Percentiles rank a stretch among this genome's conserved stretches.
These are phyloP conservation scores for Lordiphosa fenestrarum DNA, from an alignment of 2,888 invertebrate genomes.

Conservation along the genomic window DNA sequence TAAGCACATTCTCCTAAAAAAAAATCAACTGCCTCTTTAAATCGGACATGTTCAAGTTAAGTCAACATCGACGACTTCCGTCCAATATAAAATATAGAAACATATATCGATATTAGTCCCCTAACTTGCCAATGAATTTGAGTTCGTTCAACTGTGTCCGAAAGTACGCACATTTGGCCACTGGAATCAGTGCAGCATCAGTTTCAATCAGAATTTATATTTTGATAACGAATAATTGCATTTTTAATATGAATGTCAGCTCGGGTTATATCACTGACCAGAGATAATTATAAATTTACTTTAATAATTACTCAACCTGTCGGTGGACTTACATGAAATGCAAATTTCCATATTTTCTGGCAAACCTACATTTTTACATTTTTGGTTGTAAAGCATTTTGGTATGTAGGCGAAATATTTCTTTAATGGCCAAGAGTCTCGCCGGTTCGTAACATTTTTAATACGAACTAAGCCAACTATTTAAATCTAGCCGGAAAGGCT, in stretches of 20 bases:
- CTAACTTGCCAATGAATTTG: too few relatives aligned
- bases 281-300: constrained; percentile 3
- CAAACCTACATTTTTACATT: background rate
- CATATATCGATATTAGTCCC: too few relatives aligned
- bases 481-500: constrained; percentile 17
- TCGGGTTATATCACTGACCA: background rate
- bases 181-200: too few relatives aligned
- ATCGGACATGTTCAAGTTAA: too few relatives aligned
- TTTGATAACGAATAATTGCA: background rate
- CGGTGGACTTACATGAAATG: background rate
- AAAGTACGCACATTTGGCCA: too few relatives aligned
- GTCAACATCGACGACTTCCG: too few relatives aligned
- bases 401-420: constrained; percentile 10
- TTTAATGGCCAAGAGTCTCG: constrained; percentile 16
- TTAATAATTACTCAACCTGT: constrained; percentile 8
- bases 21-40: too few relatives aligned
- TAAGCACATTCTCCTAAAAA: too few relatives aligned
- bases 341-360: background rate
- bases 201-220: too few relatives aligned
- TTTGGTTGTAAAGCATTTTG: too few relatives aligned
- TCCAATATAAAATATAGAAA: too few relatives aligned
- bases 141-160: too few relatives aligned
- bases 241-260: constrained; percentile 4
- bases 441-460: constrained; percentile 43
- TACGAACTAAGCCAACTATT: constrained; percentile 34